Percentiles rank a stretch among this genome's conserved stretches.
These are phyloP conservation scores for Cepphus grylle DNA, from an alignment of 2,113 vertebrate genomes.

Conservation along the genomic window DNA sequence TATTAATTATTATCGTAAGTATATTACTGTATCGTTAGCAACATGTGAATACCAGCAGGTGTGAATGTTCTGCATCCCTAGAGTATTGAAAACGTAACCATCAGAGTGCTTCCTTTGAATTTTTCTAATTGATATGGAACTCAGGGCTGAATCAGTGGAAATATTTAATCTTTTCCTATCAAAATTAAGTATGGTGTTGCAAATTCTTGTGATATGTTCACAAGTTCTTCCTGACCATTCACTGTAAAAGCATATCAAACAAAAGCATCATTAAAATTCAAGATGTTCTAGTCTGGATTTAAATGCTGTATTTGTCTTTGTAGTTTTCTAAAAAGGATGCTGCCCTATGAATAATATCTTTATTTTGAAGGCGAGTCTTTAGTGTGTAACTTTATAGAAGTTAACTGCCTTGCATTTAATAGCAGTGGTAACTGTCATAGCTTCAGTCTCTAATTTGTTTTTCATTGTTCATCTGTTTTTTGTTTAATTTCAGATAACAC, in stretches of 20 bases:
- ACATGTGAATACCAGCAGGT: not conserved
- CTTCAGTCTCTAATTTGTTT: not conserved
- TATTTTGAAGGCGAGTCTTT: not conserved
- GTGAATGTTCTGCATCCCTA: not conserved
- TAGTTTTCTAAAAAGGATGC: not conserved
- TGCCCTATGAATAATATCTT: not conserved
- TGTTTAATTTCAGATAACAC: not conserved
- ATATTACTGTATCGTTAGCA: not conserved
- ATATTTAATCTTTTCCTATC: not conserved
- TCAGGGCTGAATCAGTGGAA: not conserved
- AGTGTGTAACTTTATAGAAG: not conserved
- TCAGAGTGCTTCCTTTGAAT: not conserved
- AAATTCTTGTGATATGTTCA: not conserved
- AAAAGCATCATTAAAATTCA: not conserved
- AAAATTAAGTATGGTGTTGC: not conserved
- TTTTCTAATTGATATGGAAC: not conserved
- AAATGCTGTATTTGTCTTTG: not conserved
- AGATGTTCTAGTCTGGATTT: not conserved
- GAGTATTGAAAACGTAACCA: not conserved
- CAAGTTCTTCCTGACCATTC: not conserved
- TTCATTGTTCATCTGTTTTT: not conserved
- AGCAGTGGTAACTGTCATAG: not conserved
- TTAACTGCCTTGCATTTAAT: not conserved
- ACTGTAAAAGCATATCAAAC: not conserved
- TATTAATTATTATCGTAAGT: not conserved